Conservation (phyloP, 2,888 invertebrate species). For the Branchipolynoe longqiensis region DNA sequence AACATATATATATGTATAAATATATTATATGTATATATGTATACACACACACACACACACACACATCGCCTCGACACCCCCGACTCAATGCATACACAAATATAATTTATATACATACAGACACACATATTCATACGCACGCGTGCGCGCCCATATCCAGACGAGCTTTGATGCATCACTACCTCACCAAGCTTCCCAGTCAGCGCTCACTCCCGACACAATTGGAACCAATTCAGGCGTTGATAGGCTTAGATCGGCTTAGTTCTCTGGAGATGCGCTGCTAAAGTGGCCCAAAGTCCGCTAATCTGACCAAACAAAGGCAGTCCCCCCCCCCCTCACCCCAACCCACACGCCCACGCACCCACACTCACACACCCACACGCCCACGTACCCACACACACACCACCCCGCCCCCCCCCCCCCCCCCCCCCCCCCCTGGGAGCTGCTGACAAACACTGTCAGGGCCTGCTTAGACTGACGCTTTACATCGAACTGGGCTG, state of each 20-base stretch:
- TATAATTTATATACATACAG: too few relatives aligned
- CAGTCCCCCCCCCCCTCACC: conserved; percentile 8
- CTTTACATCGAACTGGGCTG: conserved; percentile 20
- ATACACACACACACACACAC: too few relatives aligned
- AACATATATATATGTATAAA: too few relatives aligned
- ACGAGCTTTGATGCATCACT: background rate
- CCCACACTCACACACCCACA: too few relatives aligned
- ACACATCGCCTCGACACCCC: too few relatives aligned
- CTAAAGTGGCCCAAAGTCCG: background rate
- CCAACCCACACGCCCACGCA: too few relatives aligned
- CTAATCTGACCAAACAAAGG: conserved; percentile 46
- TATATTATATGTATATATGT: too few relatives aligned
- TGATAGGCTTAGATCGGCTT: too few relatives aligned
- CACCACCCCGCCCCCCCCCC: conserved; percentile 2
- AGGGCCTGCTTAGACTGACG: conserved; percentile 33
- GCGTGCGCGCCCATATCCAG: too few relatives aligned
- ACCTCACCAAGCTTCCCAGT: background rate
- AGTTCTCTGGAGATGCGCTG: background rate
- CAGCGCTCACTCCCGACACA: background rate
- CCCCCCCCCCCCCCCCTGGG: background rate
- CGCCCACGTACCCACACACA: too few relatives aligned
- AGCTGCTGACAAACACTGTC: conserved; percentile 46
- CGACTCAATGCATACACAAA: too few relatives aligned
- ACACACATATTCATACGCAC: too few relatives aligned
- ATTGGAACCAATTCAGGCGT: background rate